Conservation (phyloP, 2,113 vertebrate species). For the Phylloscopus trochiloides region DNA sequence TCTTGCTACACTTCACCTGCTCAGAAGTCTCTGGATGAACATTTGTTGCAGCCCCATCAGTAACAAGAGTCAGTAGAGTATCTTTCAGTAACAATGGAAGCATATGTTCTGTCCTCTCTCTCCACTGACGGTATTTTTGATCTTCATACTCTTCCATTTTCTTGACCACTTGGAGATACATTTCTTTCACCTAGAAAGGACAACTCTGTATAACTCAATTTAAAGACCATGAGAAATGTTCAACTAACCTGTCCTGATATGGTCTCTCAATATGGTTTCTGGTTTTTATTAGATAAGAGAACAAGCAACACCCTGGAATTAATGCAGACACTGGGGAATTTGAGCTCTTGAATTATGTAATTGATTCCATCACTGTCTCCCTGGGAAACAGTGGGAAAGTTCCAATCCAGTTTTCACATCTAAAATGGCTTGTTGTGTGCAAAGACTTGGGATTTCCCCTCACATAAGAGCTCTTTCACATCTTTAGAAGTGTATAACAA, state of each 20-base stretch:
- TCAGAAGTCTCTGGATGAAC: neutral
- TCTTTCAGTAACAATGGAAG: slow-evolving; percentile 81
- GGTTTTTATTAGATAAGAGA: neutral
- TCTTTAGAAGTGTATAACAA: neutral
- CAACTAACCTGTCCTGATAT: neutral
- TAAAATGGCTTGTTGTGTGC: neutral
- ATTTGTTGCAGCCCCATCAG: neutral
- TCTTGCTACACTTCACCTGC: slow-evolving; percentile 30
- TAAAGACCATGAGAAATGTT: neutral
- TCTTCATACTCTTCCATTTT: slow-evolving; percentile 80
- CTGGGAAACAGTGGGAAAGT: neutral
- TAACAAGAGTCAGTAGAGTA: slow-evolving; percentile 64
- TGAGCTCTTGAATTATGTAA: neutral
- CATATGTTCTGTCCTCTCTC: slow-evolving; percentile 37
- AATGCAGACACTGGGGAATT: neutral
- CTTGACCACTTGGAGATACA: slow-evolving; percentile 77
- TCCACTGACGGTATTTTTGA: slow-evolving; percentile 80
- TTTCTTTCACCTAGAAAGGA: slow-evolving; percentile 78
- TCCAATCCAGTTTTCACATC: neutral
- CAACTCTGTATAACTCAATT: neutral
- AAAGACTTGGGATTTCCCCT: neutral
- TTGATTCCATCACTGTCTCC: neutral
- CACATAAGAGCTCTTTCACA: neutral
- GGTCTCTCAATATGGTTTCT: neutral
- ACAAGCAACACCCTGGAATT: neutral